Evolutionary conservation across 2,888 invertebrate species (phyloP).

Genomic region (Leucophora obtusa): DNA sequence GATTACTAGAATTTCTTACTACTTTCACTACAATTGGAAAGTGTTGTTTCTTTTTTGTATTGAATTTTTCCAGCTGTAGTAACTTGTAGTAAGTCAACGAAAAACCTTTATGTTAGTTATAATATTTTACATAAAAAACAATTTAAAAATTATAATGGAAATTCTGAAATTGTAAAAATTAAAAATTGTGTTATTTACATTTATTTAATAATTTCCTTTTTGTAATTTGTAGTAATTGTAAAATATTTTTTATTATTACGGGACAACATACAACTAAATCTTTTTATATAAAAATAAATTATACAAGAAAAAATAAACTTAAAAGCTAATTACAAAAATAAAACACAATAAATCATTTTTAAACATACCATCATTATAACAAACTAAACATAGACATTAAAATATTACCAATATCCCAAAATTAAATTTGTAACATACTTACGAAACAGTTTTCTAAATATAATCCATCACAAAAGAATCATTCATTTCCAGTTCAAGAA

Average conservation of each 20-base stretch:
- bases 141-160: no score
- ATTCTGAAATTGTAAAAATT: not conserved
- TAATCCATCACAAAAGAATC: not conserved
- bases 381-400: conserved; percentile 2
- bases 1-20: no score
- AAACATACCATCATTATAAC: not conserved
- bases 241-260: not conserved
- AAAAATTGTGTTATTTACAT: not conserved
- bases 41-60: no score
- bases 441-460: not conserved
- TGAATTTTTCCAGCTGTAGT: no score
- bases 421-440: not conserved
- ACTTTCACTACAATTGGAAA: no score
- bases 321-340: not conserved
- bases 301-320: not conserved
- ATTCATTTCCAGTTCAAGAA: conserved; percentile 15
- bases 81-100: no score
- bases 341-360: not conserved
- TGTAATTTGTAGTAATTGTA: conserved; percentile 47
- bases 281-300: not conserved
- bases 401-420: not conserved
- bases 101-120: no score
- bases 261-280: not conserved
- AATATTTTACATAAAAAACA: no score
- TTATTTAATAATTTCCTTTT: not conserved